phyloP scores from a whole-genome alignment of 2,888 invertebrate genomes.

The Prosopocoilus inquinatus region DNA sequence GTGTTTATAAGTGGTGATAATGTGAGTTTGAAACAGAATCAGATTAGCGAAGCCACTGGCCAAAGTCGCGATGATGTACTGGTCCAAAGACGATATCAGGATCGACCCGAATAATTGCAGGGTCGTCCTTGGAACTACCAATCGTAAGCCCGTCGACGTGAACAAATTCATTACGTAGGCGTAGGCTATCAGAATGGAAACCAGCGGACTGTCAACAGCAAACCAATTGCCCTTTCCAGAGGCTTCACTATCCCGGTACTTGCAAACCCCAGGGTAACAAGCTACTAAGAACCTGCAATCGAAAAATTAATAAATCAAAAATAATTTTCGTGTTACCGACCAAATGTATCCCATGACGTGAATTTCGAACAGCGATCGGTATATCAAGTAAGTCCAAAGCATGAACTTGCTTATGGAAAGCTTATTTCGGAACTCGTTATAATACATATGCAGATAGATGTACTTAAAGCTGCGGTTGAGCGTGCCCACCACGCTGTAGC shows the following conservation, averaged over 20 bases:
- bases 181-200: conserved; percentile 18
- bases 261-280: background rate
- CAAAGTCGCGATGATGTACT: conserved; percentile 11
- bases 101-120: conserved; percentile 11
- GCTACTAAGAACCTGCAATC: background rate
- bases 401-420: conserved; percentile 12
- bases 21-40: conserved; percentile 17
- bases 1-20: conserved; percentile 20
- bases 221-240: background rate
- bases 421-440: conserved; percentile 7
- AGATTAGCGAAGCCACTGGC: conserved; percentile 23
- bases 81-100: conserved; percentile 6
- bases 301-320: background rate
- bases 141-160: conserved; percentile 17
- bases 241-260: background rate
- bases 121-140: conserved; percentile 12
- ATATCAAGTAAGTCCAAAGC: conserved; percentile 34
- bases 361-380: conserved; percentile 11
- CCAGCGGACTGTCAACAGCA: background rate
- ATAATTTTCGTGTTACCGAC: conserved; percentile 3
- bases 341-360: conserved; percentile 15
- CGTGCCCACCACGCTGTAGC: background rate
- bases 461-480: conserved; percentile 10
- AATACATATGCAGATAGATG: conserved; percentile 10
- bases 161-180: conserved; percentile 20